Conservation (phyloP, 1,140 invertebrate genomes). For the Arion vulgaris region DNA sequence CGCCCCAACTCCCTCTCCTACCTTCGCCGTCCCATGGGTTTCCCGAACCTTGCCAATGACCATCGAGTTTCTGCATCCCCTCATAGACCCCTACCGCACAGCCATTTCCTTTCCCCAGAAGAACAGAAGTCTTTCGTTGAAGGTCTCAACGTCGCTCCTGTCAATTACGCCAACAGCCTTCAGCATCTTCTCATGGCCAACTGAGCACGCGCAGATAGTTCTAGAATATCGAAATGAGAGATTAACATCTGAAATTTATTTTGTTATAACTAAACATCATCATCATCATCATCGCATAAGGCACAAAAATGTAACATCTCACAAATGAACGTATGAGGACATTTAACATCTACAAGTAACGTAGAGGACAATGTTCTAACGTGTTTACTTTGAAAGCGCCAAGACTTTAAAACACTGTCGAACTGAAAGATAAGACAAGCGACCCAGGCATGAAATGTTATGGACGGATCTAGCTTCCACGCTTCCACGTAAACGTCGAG, state of each 20-base stretch:
- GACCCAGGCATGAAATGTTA: too few relatives aligned
- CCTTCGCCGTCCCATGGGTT: slow-evolving; percentile 27
- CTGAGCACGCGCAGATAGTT: slow-evolving; percentile 71
- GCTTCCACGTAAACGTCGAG: too few relatives aligned
- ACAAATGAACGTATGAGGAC: neutral
- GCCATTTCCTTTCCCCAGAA: slow-evolving; percentile 61
- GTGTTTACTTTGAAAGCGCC: neutral
- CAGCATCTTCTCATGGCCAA: slow-evolving; percentile 86
- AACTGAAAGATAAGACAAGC: too few relatives aligned
- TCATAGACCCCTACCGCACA: slow-evolving; percentile 37
- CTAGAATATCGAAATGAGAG: neutral
- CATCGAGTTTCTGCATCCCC: slow-evolving; percentile 40
- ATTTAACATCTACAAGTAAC: neutral
- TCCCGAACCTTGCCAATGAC: slow-evolving; percentile 29
- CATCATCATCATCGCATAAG: too few relatives aligned
- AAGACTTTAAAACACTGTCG: too few relatives aligned
- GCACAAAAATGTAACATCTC: neutral
- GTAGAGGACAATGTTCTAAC: neutral
- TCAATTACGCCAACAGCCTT: slow-evolving; percentile 80
- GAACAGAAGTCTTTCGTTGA: slow-evolving; percentile 69
- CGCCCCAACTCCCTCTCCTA: slow-evolving; percentile 6
- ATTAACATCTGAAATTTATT: neutral
- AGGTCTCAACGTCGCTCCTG: slow-evolving; percentile 76
- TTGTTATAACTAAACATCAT: too few relatives aligned
- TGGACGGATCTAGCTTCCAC: too few relatives aligned